phyloP scores from a whole-genome alignment of 2,113 vertebrate genomes.

The Tretioscincus oriximinensis region DNA sequence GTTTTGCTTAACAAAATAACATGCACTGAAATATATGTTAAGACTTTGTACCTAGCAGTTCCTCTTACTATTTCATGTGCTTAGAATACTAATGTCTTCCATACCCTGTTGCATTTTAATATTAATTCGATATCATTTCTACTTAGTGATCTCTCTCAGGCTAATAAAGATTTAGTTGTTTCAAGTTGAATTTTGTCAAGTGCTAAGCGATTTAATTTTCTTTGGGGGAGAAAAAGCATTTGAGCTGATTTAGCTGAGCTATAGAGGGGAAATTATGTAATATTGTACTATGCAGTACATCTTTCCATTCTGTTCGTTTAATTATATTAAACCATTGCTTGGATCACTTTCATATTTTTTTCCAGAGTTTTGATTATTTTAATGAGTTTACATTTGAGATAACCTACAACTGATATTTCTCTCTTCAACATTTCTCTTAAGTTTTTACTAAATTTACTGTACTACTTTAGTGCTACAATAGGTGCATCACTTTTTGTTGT shows the following conservation, averaged over 20 bases:
- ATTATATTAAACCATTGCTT: neutral
- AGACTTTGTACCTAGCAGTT: neutral
- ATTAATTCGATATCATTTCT: neutral
- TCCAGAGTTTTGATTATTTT: neutral
- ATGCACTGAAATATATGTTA: neutral
- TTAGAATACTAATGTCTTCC: constrained; percentile 11
- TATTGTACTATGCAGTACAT: neutral
- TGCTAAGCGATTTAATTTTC: constrained; percentile 26
- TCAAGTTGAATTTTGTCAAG: constrained; percentile 5
- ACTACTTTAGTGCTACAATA: no score
- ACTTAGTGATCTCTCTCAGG: constrained; percentile 24
- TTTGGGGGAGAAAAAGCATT: neutral
- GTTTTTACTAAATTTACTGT: no score
- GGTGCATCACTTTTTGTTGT: no score
- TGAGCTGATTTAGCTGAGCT: constrained; percentile 4
- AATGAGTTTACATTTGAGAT: neutral
- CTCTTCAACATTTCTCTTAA: no score
- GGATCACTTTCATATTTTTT: neutral
- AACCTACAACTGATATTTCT: neutral
- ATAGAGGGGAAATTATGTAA: neutral
- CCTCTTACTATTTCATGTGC: neutral
- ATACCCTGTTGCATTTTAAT: constrained; percentile 2
- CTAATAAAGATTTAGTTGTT: constrained; percentile 10
- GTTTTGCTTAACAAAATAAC: neutral
- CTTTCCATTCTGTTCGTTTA: neutral